Base-by-base conservation (phyloP, 2,888 invertebrate genomes). In the Allacma fusca region DNA sequence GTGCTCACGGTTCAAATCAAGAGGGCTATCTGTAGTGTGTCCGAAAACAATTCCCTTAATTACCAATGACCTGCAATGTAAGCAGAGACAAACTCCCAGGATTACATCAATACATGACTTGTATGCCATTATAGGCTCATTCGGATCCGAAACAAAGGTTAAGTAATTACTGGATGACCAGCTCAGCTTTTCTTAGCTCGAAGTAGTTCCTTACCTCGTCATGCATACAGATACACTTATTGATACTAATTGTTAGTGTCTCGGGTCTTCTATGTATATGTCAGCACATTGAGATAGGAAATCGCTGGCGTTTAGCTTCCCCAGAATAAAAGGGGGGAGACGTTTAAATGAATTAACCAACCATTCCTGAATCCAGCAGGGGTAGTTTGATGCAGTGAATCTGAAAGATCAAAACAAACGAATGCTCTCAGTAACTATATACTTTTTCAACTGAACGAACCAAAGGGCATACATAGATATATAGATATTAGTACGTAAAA, bases 271-370 rank as follows among this genome's bases (percentile, higher is more conserved):
- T 50, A 16, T 50, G 50, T 12, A 19, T 50, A 5, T 50, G 16
- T 50, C n/a, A 50, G 50, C 50, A 19, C 50, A 50, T 13, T 50
- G 19, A 50, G n/a, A n/a, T n/a, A 50, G 50, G 50, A 16, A 50
- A n/a, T n/a, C 16, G 50, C 2, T 9, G 50, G 19, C 50, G 50
- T 50, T 50, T 50, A 50, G 19, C 16, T n/a, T 50, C 7, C 50
- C 9, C 5, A 9, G 50, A n/a, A 19, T 50, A 50, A 50, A 5
- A 50, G n/a, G 50, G 19, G 50, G 16, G 50, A 50, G 50, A 50
- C 50, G 50, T 50, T 50, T 50, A 50, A 50, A 50, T n/a, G 16
- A 50, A 50, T 50, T 50, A 50, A 50, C n/a, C 50, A 50, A 50
- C 50, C 50, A n/a, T 50, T 50, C 9, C n/a, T 13, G 50, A 50